These are phyloP conservation scores for Ichneumoninae sp. DNA, from an alignment of 2,888 invertebrate species.

Conservation along the genomic window DNA sequence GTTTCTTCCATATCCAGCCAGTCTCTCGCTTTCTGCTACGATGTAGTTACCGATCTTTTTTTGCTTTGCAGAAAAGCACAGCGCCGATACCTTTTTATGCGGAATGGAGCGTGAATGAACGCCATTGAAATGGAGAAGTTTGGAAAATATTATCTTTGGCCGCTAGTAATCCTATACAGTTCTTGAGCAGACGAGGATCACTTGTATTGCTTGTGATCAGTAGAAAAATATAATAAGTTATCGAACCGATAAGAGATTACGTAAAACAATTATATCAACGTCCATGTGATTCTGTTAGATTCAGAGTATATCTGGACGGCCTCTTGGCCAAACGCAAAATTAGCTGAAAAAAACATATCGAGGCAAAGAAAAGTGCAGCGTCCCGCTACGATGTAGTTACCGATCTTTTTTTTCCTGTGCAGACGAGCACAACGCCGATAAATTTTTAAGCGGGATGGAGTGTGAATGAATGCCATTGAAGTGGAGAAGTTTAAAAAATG, in stretches of 20 bases:
- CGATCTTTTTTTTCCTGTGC: too few species aligned
- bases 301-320: not conserved
- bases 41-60: slow-evolving; percentile 1
- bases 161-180: not conserved
- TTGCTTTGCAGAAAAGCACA: not conserved
- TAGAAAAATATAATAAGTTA: not conserved
- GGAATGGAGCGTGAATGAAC: slow-evolving; percentile 39
- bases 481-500: too few species aligned
- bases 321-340: slow-evolving; percentile 12
- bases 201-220: not conserved
- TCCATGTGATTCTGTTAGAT: not conserved
- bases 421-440: too few species aligned
- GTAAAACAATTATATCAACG: not conserved
- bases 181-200: not conserved
- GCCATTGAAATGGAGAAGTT: slow-evolving; percentile 28
- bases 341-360: not conserved
- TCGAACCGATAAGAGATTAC: not conserved
- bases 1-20: not conserved
- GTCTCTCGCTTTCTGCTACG: not conserved
- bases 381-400: too few species aligned
- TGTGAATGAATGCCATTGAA: too few species aligned
- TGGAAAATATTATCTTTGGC: too few species aligned
- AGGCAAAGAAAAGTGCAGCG: too few species aligned
- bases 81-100: not conserved
- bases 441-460: too few species aligned